Base-by-base conservation (phyloP, 2,113 vertebrate genomes). In the Anthoscopus minutus region DNA sequence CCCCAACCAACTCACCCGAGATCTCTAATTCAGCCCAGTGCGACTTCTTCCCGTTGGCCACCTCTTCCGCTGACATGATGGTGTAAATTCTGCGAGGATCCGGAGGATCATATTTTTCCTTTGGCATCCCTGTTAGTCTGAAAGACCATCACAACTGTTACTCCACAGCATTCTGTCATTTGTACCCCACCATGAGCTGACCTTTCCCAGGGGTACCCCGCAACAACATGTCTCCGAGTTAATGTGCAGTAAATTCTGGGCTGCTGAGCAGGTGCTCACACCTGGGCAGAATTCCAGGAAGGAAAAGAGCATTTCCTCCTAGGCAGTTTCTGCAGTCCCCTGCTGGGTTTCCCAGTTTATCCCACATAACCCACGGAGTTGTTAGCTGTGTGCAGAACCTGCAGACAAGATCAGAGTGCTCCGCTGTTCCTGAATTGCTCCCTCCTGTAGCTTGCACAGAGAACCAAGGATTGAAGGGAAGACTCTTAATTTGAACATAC, bases 91-190 rank as follows among this genome's bases (percentile, higher is more conserved):
- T 98, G 96, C 99, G 99, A 97, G 99, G 99, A 98, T 99, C 99
- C 94, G 99, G 99, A 97, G 99, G 99, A 97, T 99, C 99, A 99
- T 99, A 99, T 99, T 99, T 99, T 99, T 99, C 99, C 98, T 99
- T 99, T 99, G 99, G 99, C 99, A 99, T 99, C 98, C 99, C 99
- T 99, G 98, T 99, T 98, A 98, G 98, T 99, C 99, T 99, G 96
- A 84, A 96, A 95, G 22, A 92, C 8, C 38, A 84, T 23, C 33
- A 66, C 38, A 72, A 58, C 78, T 76, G n/a, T 78, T 91, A 97
- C 64, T 44, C 0, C 2, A n/a, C 53, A 53, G 35, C 19, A 5
- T 9, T 37, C 30, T 53, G 48, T 78, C 2, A 1, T 37, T 54
- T 57, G 53, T 5, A 16, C 23, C 57, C 81, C 1, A 0, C 77